Evolutionary conservation across 2,113 vertebrate species (phyloP).

Genomic region (Sylvia atricapilla): DNA sequence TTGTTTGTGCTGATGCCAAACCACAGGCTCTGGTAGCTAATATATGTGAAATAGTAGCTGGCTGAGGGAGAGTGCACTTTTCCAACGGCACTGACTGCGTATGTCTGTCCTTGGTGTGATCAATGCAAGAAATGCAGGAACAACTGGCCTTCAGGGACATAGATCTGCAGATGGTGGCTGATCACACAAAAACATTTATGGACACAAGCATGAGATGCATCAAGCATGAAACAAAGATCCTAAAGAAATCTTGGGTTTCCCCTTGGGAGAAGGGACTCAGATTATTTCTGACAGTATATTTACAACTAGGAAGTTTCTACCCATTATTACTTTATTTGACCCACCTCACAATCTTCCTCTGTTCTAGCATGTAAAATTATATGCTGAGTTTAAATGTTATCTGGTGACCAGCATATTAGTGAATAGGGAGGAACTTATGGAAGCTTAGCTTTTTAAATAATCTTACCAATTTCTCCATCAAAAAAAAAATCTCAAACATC

Average conservation of each 20-base stretch:
- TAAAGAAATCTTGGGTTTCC: neutral
- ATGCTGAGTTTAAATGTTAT: neutral
- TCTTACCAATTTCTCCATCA: neutral
- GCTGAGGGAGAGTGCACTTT: neutral
- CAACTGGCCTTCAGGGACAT: neutral
- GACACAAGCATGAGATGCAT: neutral
- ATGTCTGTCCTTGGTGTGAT: neutral
- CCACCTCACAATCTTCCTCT: neutral
- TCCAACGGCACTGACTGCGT: neutral
- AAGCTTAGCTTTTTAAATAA: neutral
- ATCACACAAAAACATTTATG: neutral
- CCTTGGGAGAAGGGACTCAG: neutral
- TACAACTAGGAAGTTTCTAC: neutral
- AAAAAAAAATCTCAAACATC: neutral
- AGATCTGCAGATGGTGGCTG: neutral
- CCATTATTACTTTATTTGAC: neutral
- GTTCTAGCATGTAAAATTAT: neutral
- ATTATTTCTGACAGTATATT: neutral
- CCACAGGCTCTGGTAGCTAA: neutral
- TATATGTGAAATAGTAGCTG: neutral
- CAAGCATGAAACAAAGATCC: neutral
- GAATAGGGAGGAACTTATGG: neutral
- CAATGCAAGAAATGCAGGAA: neutral
- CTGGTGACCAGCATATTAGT: neutral
- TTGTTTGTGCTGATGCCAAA: slow-evolving; percentile 23